Percentiles rank a stretch among this genome's conserved stretches.
phyloP scores from a whole-genome alignment of 2,113 vertebrate genomes.

The Aramus guarauna region DNA sequence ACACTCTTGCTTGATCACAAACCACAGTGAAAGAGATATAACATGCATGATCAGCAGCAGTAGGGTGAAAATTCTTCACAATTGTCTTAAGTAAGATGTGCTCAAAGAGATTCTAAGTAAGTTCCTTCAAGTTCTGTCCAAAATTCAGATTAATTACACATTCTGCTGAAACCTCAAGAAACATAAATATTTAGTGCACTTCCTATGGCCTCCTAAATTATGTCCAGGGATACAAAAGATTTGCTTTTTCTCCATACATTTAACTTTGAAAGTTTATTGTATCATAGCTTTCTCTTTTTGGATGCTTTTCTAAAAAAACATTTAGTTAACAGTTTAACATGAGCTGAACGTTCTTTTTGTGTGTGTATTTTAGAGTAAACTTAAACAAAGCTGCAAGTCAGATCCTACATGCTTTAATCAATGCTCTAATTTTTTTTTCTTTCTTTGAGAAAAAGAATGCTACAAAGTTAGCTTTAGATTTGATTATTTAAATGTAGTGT shows the following conservation, averaged over 20 bases:
- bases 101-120: background rate
- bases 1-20: background rate
- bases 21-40: background rate
- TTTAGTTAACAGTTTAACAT: background rate
- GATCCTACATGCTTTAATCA: background rate
- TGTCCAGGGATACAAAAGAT: background rate
- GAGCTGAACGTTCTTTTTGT: background rate
- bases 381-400: background rate
- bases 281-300: background rate
- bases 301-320: background rate
- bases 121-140: background rate
- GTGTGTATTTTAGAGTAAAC: background rate
- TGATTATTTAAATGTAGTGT: background rate
- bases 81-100: background rate
- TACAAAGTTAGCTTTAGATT: background rate
- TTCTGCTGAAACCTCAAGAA: background rate
- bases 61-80: background rate
- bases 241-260: background rate
- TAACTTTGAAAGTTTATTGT: background rate
- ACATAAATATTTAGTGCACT: background rate
- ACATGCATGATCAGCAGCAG: background rate
- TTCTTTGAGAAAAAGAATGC: background rate
- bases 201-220: background rate
- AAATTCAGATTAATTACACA: conserved; percentile 7
- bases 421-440: background rate